Base-by-base conservation (phyloP, 2,888 invertebrate species). In the Hypena proboscidalis region DNA sequence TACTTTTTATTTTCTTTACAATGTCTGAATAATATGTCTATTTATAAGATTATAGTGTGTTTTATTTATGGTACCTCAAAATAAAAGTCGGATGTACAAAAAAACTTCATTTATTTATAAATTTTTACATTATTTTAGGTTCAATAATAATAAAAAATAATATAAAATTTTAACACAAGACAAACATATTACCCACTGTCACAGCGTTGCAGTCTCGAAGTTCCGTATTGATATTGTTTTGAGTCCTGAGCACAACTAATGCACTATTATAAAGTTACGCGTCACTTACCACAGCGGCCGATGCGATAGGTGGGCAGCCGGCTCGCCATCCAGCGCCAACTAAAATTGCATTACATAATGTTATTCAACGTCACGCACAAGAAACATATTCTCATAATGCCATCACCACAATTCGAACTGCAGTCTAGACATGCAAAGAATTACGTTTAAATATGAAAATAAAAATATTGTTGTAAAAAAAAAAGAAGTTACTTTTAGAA, bases 1-100 rank as follows among this genome's bases (percentile, higher is more conserved):
- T 84, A 80, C 70, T 83, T 88, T 85, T 68, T 87, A 84, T 85
- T 88, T 89, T 82, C 79, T 89, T 87, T 87, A 90, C 85, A 85
- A 85, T 83, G 79, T 89, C 85, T 80, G 70, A 90, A 87, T 89
- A 90, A 88, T 89, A 76, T 80, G 77, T 88, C 83, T 85, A 81
- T 87, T 84, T 85, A 67, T 87, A 88, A 80, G 63, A 72, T 69
- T 54, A 48, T 48, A 47, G 29, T 43, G 62, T 23, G 67, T 74
- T 77, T 85, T 36, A 74, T 66, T 77, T 71, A 58, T 41, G 38
- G 42, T 53, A 27, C 7, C 19, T 17, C 19, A 11, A 70, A 83
- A 77, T 78, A 43, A 86, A 86, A 85, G 41, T 50, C 30, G n/a
- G 35, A 46, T 62, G 53, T 74, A 84, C 84, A 67, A 58, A 52